A percentile compares a stretch with the other conserved stretches of the same genome.
Conservation (phyloP, 1,140 invertebrate species). For the Frieseomelitta varia region DNA sequence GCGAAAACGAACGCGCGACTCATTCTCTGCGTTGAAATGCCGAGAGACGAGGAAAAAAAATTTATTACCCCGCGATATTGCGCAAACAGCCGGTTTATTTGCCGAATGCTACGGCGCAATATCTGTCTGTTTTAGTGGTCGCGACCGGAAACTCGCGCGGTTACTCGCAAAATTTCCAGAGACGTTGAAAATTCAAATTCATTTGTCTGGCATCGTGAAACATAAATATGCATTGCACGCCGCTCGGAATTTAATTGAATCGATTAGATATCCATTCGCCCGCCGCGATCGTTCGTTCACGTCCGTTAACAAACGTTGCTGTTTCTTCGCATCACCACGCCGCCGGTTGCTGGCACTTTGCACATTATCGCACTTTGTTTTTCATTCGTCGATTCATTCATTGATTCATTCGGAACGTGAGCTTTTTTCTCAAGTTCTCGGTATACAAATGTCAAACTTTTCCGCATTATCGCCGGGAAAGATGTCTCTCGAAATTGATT, state of each 20-base stretch:
- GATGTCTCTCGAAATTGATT: neutral
- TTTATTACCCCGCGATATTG: constrained; percentile 2
- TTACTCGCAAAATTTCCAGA: neutral
- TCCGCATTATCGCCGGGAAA: neutral
- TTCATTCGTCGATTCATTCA: too few relatives aligned
- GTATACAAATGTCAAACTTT: too few relatives aligned
- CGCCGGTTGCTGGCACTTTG: neutral
- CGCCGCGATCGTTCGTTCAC: too few relatives aligned
- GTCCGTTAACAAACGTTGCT: neutral
- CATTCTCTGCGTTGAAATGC: neutral
- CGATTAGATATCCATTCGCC: neutral
- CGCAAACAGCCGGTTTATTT: constrained; percentile 4
- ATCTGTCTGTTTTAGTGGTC: neutral
- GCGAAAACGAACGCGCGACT: neutral
- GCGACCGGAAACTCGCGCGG: neutral
- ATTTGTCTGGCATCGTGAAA: too few relatives aligned
- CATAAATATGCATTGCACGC: constrained; percentile 11
- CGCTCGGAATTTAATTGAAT: constrained; percentile 25
- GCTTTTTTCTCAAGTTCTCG: neutral
- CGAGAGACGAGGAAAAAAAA: neutral
- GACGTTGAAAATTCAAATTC: constrained; percentile 5
- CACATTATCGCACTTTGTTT: too few relatives aligned
- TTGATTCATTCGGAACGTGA: neutral
- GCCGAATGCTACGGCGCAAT: neutral
- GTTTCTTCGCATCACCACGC: rapidly evolving